Percentiles rank a stretch among this genome's conserved stretches.
Conservation (phyloP, 2,797 vertebrate species). For the Epinephelus coioides region DNA sequence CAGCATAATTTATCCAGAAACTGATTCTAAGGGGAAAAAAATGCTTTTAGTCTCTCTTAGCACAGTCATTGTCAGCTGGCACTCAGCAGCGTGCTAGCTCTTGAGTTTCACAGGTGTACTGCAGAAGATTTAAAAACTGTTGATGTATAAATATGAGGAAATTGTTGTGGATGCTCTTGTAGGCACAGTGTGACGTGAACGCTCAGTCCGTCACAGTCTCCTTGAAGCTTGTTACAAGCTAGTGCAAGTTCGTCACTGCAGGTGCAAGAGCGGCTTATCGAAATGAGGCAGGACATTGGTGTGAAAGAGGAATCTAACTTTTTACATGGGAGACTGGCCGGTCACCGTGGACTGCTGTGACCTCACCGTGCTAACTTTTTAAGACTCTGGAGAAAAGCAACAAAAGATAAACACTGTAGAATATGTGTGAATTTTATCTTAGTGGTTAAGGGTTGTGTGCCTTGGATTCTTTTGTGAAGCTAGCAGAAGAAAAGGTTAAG, state of each 20-base stretch:
- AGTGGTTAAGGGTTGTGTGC: not conserved
- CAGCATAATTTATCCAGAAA: constrained; percentile 28
- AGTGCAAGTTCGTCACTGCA: constrained; percentile 26
- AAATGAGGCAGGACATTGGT: not conserved
- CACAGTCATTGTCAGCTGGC: not conserved
- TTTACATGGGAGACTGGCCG: not conserved
- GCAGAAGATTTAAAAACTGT: not conserved
- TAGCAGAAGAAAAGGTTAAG: not conserved
- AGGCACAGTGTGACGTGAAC: not conserved
- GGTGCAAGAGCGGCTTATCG: constrained; percentile 41
- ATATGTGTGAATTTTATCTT: not conserved
- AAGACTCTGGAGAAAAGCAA: not conserved
- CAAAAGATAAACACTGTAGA: not conserved
- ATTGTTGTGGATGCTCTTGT: not conserved
- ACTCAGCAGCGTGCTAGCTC: not conserved
- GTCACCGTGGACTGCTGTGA: not conserved
- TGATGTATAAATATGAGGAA: not conserved
- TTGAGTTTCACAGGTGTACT: not conserved
- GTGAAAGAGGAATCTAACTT: constrained; percentile 9
- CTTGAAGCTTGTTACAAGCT: constrained; percentile 21
- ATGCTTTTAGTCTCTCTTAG: constrained; percentile 13
- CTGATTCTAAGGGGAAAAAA: constrained; percentile 13
- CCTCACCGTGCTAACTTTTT: not conserved
- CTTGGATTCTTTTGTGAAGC: not conserved
- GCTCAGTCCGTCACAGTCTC: constrained; percentile 12